phyloP scores from a whole-genome alignment of 1,140 invertebrate species.

The Bombus ignitus region DNA sequence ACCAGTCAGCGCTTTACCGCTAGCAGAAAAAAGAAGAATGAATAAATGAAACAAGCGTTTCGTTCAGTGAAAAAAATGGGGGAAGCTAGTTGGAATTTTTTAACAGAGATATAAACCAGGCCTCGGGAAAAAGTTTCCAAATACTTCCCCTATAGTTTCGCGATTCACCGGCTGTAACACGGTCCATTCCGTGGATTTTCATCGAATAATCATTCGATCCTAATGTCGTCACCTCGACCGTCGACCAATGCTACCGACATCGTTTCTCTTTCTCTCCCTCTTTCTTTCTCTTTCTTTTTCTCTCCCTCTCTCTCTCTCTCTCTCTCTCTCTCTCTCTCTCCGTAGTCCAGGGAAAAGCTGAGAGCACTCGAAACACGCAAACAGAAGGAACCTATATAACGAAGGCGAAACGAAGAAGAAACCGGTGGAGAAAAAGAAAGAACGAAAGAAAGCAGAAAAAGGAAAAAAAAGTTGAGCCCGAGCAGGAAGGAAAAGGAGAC shows the following conservation, averaged over 20 bases:
- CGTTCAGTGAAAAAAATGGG: background rate
- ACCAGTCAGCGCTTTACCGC: background rate
- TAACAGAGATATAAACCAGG: background rate
- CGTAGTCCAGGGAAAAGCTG: background rate
- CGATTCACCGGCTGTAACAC: background rate
- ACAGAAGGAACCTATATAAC: constrained; percentile 31
- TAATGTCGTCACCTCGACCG: constrained; percentile 31
- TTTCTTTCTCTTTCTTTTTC: no score
- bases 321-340: background rate
- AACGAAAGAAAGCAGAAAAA: constrained; percentile 6
- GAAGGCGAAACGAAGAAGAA: constrained; percentile 21
- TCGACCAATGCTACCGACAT: background rate
- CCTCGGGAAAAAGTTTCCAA: background rate
- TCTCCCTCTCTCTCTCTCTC: background rate
- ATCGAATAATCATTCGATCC: constrained; percentile 33
- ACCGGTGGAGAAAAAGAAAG: background rate
- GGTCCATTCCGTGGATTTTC: background rate
- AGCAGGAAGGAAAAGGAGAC: constrained; percentile 25
- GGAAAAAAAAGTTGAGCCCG: background rate
- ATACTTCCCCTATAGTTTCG: no score
- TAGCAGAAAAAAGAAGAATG: background rate
- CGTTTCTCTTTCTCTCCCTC: background rate
- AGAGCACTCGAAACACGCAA: constrained; percentile 44
- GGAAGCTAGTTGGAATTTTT: background rate
- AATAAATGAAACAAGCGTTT: background rate